phyloP scores from a whole-genome alignment of 2,888 invertebrate species.

The Flexamia atlantica region DNA sequence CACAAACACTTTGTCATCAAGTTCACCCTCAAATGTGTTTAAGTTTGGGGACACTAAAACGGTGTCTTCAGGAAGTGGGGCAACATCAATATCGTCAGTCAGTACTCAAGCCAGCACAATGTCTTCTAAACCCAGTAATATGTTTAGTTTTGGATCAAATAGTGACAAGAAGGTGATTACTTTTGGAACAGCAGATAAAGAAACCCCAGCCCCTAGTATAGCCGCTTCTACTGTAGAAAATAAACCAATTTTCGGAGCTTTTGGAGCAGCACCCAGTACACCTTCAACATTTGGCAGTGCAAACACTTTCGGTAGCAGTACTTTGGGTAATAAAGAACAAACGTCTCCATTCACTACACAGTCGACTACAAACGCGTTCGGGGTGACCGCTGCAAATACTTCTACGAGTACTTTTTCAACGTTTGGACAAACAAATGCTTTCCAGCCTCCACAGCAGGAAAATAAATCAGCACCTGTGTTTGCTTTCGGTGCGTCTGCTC shows the following conservation, averaged over 20 bases:
- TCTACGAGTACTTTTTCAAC: slow-evolving; percentile 16
- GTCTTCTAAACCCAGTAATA: slow-evolving; percentile 25
- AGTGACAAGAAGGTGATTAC: neutral
- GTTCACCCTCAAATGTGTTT: slow-evolving; percentile 59
- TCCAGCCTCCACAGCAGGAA: slow-evolving; percentile 40
- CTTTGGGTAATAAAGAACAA: slow-evolving; percentile 48
- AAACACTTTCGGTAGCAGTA: slow-evolving; percentile 29
- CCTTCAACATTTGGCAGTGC: slow-evolving; percentile 41
- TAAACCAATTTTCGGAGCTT: slow-evolving; percentile 50
- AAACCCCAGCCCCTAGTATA: neutral
- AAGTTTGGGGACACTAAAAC: slow-evolving; percentile 62
- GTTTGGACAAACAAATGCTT: slow-evolving; percentile 55
- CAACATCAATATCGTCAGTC: slow-evolving; percentile 30
- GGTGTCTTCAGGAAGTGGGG: slow-evolving; percentile 23
- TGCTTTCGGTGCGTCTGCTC: slow-evolving; percentile 54
- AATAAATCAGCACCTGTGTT: slow-evolving; percentile 50
- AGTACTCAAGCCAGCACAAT: slow-evolving; percentile 29
- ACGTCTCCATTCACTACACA: slow-evolving; percentile 9
- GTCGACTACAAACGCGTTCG: slow-evolving; percentile 43
- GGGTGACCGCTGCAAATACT: slow-evolving; percentile 13
- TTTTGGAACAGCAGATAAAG: slow-evolving; percentile 14
- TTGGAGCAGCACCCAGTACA: slow-evolving; percentile 2
- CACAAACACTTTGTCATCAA: slow-evolving; percentile 48
- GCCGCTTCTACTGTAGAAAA: neutral
- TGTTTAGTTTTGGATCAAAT: slow-evolving; percentile 27